These are phyloP conservation scores for Ciconia boyciana DNA, from an alignment of 2,113 vertebrate genomes.

Conservation along the genomic window DNA sequence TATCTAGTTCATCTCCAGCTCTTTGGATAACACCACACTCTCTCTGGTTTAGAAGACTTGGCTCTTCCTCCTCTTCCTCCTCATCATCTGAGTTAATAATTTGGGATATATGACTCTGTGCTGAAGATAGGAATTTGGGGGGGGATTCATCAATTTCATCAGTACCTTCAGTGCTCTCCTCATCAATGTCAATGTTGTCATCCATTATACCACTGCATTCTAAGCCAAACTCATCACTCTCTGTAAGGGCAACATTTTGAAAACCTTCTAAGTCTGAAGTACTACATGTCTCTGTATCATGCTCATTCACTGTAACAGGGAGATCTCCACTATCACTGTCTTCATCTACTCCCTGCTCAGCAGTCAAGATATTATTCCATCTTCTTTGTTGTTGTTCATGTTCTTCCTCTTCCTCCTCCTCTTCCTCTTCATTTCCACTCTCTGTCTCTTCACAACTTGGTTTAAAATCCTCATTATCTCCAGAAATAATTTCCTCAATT, in stretches of 20 bases:
- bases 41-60: background rate
- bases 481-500: conserved; percentile 72
- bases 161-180: conserved; percentile 59
- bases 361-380: background rate
- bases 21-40: conserved; percentile 58
- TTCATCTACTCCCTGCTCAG: conserved; percentile 45
- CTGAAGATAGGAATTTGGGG: conserved; percentile 17
- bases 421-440: conserved; percentile 65
- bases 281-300: conserved; percentile 53
- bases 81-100: conserved; percentile 71
- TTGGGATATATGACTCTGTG: background rate
- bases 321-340: conserved; percentile 74
- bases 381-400: background rate
- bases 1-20: conserved; percentile 75
- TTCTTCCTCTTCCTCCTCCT: conserved; percentile 43
- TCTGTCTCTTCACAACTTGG: conserved; percentile 60
- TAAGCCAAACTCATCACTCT: conserved; percentile 56
- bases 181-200: conserved; percentile 46
- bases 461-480: conserved; percentile 59
- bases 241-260: background rate
- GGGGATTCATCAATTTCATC: conserved; percentile 67
- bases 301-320: background rate
- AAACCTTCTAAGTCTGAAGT: conserved; percentile 66
- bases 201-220: conserved; percentile 10
- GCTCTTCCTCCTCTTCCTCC: conserved; percentile 66